Conservation (phyloP, 2,888 invertebrate genomes). For the Chaitophorus viminalis region DNA sequence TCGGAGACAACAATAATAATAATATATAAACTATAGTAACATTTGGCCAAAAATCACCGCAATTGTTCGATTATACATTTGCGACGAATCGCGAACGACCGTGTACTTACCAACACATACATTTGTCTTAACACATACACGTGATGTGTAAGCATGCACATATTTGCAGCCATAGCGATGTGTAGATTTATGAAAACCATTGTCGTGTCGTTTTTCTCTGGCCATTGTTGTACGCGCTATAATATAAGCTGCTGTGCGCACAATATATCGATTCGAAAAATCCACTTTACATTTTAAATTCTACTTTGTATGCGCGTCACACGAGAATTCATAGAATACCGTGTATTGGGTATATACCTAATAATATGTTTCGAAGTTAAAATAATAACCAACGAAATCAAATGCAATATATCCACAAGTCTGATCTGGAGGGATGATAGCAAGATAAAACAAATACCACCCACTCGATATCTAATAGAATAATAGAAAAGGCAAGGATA, state of each 20-base stretch:
- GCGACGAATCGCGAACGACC: neutral
- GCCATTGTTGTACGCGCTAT: neutral
- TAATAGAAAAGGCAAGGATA: too few relatives aligned
- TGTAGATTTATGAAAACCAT: neutral
- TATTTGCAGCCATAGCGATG: too few relatives aligned
- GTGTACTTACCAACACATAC: neutral
- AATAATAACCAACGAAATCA: neutral
- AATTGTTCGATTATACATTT: neutral
- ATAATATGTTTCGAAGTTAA: neutral
- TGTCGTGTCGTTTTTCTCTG: neutral
- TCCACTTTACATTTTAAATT: neutral
- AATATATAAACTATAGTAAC: neutral
- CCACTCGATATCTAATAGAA: too few relatives aligned
- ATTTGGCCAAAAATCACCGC: neutral
- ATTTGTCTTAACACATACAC: neutral
- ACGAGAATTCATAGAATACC: neutral
- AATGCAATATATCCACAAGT: neutral
- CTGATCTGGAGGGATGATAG: too few relatives aligned
- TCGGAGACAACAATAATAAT: neutral
- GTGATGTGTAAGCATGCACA: too few relatives aligned
- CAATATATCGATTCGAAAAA: neutral
- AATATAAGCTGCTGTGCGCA: neutral
- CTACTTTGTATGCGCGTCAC: neutral
- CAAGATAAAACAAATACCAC: too few relatives aligned
- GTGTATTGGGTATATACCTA: neutral